phyloP scores from a whole-genome alignment of 1,140 invertebrate genomes.

The Drosophila ogumai region DNA sequence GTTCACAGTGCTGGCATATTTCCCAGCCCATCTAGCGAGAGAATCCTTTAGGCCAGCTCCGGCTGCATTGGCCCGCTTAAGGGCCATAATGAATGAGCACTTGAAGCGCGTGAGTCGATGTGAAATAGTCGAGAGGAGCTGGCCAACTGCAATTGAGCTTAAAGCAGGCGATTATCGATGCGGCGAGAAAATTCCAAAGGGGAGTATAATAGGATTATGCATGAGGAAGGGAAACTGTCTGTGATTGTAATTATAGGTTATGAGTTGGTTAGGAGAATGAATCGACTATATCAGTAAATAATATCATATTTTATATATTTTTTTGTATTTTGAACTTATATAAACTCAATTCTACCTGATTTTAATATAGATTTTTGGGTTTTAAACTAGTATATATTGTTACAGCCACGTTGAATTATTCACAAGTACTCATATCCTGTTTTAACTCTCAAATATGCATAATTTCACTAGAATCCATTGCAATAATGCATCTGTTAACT shows the following conservation, averaged over 20 bases:
- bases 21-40: constrained; percentile 5
- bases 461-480: constrained; percentile 18
- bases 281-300: neutral
- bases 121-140: constrained; percentile 22
- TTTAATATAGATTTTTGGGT: too few relatives aligned
- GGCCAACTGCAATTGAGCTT: constrained; percentile 15
- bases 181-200: neutral
- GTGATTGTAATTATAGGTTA: constrained; percentile 4
- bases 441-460: neutral
- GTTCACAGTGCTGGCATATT: neutral
- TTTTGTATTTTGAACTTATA: neutral
- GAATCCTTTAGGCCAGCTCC: constrained; percentile 24
- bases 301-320: neutral
- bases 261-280: neutral
- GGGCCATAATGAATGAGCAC: constrained; percentile 43
- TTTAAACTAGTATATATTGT: neutral
- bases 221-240: neutral
- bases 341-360: neutral
- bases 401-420: too few relatives aligned
- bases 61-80: constrained; percentile 15
- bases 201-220: constrained; percentile 5
- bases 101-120: constrained; percentile 36
- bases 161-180: constrained; percentile 26
- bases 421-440: neutral
- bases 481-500: constrained; percentile 7